These are phyloP conservation scores for Dendropsophus ebraccatus DNA, from an alignment of 2,113 vertebrate genomes.

Conservation along the genomic window DNA sequence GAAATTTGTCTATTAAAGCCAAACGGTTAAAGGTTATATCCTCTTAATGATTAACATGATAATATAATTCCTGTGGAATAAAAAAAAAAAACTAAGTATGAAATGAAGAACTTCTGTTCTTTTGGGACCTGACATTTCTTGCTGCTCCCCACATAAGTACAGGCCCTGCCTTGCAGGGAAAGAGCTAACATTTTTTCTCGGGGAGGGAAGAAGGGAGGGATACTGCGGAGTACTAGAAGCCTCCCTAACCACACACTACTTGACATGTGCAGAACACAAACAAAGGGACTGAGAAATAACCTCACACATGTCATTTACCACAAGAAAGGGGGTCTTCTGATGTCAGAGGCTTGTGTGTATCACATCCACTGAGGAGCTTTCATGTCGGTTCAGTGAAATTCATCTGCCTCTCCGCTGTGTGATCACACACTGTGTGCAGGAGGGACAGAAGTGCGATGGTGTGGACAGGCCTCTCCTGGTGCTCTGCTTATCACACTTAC, in stretches of 20 bases:
- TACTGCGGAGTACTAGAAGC: neutral
- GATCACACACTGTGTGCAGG: neutral
- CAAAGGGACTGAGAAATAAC: constrained; percentile 49
- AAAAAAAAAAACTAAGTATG: neutral
- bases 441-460: constrained; percentile 6
- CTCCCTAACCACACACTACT: constrained; percentile 17
- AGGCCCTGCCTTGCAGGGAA: neutral
- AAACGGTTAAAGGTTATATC: constrained; percentile 23
- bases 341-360: constrained; percentile 21
- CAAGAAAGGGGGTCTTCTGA: constrained; percentile 43
- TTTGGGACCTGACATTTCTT: neutral
- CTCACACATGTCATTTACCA: constrained; percentile 49
- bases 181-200: neutral
- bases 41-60: constrained; percentile 25
- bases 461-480: neutral
- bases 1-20: neutral
- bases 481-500: neutral
- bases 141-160: neutral
- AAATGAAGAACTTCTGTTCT: neutral
- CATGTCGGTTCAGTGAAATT: constrained; percentile 40
- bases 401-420: neutral
- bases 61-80: neutral
- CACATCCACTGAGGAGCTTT: constrained; percentile 36
- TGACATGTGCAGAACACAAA: constrained; percentile 49
- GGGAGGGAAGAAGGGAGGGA: neutral